Conservation (phyloP, 2,888 invertebrate genomes). For the Allophyes oxyacanthae region DNA sequence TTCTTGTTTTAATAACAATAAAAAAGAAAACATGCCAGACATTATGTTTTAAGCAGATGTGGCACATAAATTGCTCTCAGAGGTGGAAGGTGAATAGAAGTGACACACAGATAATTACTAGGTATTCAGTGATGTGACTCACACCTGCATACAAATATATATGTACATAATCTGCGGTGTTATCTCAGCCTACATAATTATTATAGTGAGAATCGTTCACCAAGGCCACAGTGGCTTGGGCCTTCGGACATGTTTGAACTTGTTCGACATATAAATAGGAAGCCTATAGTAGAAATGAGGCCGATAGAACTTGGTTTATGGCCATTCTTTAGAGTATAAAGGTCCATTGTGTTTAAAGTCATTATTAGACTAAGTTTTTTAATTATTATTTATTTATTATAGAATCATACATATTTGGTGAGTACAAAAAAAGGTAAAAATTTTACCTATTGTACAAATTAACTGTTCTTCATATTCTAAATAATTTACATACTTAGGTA, state of each 20-base stretch:
- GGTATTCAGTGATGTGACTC: conserved; percentile 33
- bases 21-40: background rate
- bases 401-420: too few relatives aligned
- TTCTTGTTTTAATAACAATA: background rate
- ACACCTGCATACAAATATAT: conserved; percentile 44
- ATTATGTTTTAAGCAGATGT: conserved; percentile 6
- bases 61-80: conserved; percentile 11
- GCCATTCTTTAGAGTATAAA: background rate
- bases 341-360: too few relatives aligned
- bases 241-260: conserved; percentile 62
- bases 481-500: too few relatives aligned
- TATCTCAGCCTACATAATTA: conserved; percentile 51
- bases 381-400: too few relatives aligned
- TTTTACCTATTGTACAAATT: too few relatives aligned
- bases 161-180: conserved; percentile 27
- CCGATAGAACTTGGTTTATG: background rate
- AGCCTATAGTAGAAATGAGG: conserved; percentile 2
- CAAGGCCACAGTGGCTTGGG: conserved; percentile 49
- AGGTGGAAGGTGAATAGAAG: conserved; percentile 34
- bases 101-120: conserved; percentile 28
- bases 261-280: conserved; percentile 38
- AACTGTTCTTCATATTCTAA: too few relatives aligned
- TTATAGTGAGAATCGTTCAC: conserved; percentile 42
- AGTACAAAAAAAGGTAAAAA: too few relatives aligned
- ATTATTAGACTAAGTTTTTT: too few relatives aligned